Evolutionary conservation across 1,140 invertebrate genomes (phyloP), one percentile per base, ranked within the genome.

Genomic region (Drosophila navojoa): DNA sequence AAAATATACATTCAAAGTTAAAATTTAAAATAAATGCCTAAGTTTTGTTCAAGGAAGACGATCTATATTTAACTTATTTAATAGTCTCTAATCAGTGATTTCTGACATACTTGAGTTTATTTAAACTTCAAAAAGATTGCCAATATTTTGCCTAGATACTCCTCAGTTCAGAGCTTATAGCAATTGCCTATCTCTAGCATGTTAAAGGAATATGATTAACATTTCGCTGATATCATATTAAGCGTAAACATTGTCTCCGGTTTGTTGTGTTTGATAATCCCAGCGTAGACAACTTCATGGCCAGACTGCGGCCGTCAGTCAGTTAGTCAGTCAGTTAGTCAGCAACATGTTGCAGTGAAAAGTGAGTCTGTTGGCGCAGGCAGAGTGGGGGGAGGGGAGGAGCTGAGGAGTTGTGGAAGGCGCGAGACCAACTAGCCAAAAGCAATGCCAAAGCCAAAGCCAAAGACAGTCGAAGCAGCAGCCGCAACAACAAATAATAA

Each of bases 401-500:
- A 55, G 11, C 3, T 4, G 35, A 57, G 50, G 11, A 57, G 52
- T 32, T 2, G 60, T 11, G 35, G 38, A 32, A 54, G 61, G 35
- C 52, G 54, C 54, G 22, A 44, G 35, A 53, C 32, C 22, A 22
- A 25, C 58, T 55, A 32, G 57, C 19, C 42, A 73, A 57, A 60
- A 47, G 32, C 53, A 58, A 55, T n/a, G n/a, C n/a, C n/a, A 22
- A 22, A 22, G 45, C 22, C 42, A 58, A 60, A 59, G 35, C 6
- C 47, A 71, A 35, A 50, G 45, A 6, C 42, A 67, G 49, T n/a
- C 53, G 13, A 29, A 69, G 27, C 32, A 49, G 32, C 55, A 42
- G 19, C 72, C 55, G 62, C 68, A 40, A 49, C 62, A 64, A 79
- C 63, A 87, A 86, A 87, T 76, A 76, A 78, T 76, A 87, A 87